Base-by-base conservation (phyloP, 2,113 vertebrate species). In the Serinus canaria region DNA sequence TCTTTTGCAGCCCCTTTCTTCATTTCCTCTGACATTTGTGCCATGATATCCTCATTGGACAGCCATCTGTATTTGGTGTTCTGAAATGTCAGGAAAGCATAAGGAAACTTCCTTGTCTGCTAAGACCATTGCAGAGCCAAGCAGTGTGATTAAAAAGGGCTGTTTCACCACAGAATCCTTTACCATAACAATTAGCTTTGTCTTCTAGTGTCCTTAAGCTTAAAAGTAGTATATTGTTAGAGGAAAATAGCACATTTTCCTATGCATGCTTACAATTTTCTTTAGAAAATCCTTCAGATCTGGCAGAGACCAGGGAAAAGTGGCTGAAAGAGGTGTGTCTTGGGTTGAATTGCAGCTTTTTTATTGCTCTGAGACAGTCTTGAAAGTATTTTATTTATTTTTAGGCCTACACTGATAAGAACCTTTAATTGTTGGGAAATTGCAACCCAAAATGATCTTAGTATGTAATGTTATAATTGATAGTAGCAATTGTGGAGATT, bases 181-280 rank as follows among this genome's bases (percentile, higher is more conserved):
- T 56, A 4, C 33, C 25, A 0, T 50, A 20, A 37, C 0, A 4
- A 41, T 89, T 25, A 73, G 15, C 23, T 53, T 10, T 59, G 28
- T 83, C 23, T 68, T 90, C 17, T 41, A 6, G 30, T 50, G 47
- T 88, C 31, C 20, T 68, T 43, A 83, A 68, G 41, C n/a, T 86
- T 79, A 8, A 23, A 69, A 44, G 10, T 23, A 68, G 11, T 17
- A 7, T 21, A 8, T 60, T 80, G 21, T 69, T 89, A 28, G 37
- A 80, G 12, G 31, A 74, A 83, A 72, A 64, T 2, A 83, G 12
- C 33, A 17, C 12, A 2, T 74, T 66, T 63, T 89, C 13, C 25
- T 53, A 0, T 49, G 41, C 5, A 4, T 11, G 5, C 39, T 67
- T 79, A 37, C 2, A 21, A 0, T 35, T 62, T 70, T 44, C 43